Evolutionary conservation across 2,888 invertebrate genomes (phyloP).

Genomic region (Pheosia gnoma): DNA sequence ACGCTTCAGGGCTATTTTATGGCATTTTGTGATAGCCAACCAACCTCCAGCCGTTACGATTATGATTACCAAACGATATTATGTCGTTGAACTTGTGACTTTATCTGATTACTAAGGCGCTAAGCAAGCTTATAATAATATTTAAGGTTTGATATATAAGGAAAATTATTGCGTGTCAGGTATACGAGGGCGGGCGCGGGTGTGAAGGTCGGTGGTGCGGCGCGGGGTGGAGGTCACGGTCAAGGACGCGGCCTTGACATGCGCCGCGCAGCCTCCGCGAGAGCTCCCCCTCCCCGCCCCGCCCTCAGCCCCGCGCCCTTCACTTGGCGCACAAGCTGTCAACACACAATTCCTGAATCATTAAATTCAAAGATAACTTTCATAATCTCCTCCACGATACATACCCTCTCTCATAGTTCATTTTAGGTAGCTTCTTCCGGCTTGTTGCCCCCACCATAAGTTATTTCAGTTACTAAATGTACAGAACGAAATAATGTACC

Average conservation of each 20-base stretch:
- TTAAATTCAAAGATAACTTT: not conserved
- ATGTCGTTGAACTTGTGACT: not conserved
- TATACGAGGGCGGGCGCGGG: constrained; percentile 1
- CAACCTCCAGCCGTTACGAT: too few relatives aligned
- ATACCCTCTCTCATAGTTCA: too few relatives aligned
- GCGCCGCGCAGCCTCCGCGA: constrained; percentile 68
- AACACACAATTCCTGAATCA: constrained; percentile 1
- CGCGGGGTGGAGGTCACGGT: constrained; percentile 65
- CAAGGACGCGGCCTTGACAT: constrained; percentile 79
- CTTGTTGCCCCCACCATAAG: too few relatives aligned
- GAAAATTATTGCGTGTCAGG: not conserved
- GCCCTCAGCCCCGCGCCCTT: constrained; percentile 7
- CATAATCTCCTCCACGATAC: too few relatives aligned
- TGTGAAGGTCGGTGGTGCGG: constrained; percentile 19
- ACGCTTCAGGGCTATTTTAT: too few relatives aligned
- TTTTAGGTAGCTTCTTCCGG: too few relatives aligned
- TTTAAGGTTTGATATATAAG: constrained; percentile 1
- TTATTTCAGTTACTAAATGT: too few relatives aligned
- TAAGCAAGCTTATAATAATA: not conserved
- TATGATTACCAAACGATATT: not conserved
- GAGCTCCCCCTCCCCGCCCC: constrained; percentile 9
- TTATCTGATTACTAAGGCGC: not conserved
- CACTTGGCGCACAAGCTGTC: not conserved
- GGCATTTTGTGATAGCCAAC: too few relatives aligned
- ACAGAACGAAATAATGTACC: too few relatives aligned